Percentiles rank a stretch among this genome's conserved stretches.
Evolutionary conservation across 2,113 vertebrate genomes (phyloP).

Genomic region (Trichomycterus rosablanca): DNA sequence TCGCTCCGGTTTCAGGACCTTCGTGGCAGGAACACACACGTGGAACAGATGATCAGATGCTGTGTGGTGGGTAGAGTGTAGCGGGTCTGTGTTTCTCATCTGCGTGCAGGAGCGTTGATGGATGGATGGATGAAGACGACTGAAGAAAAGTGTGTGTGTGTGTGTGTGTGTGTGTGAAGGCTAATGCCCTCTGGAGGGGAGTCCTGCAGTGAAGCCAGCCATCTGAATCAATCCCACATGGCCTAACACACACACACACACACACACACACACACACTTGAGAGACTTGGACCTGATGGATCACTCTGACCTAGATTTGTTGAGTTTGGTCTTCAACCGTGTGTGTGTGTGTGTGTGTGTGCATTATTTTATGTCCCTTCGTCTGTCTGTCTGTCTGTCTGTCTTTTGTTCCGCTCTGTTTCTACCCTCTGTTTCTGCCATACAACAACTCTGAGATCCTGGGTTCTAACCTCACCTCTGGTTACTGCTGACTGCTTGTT

Average conservation of each 20-base stretch:
- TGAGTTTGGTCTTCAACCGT: neutral
- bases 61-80: neutral
- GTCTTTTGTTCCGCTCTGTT: too few species aligned
- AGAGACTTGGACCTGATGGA: slow-evolving; percentile 18
- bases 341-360: slow-evolving; percentile 5
- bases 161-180: slow-evolving; percentile 9
- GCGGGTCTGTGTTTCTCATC: neutral
- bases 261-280: slow-evolving; percentile 18
- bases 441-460: too few species aligned
- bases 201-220: slow-evolving; percentile 29
- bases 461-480: too few species aligned
- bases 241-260: slow-evolving; percentile 19
- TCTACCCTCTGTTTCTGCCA: too few species aligned
- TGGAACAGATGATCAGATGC: neutral
- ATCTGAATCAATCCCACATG: slow-evolving; percentile 37
- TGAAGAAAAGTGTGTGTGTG: slow-evolving; percentile 30
- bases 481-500: too few species aligned
- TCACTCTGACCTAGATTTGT: slow-evolving; percentile 25
- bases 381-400: too few species aligned
- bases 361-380: too few species aligned
- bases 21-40: neutral
- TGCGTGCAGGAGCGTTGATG: neutral
- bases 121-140: slow-evolving; percentile 18
- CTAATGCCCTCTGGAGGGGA: slow-evolving; percentile 23
- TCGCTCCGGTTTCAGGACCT: too few species aligned